phyloP scores from a whole-genome alignment of 2,888 invertebrate genomes.

The Cecidostiba fungosa region DNA sequence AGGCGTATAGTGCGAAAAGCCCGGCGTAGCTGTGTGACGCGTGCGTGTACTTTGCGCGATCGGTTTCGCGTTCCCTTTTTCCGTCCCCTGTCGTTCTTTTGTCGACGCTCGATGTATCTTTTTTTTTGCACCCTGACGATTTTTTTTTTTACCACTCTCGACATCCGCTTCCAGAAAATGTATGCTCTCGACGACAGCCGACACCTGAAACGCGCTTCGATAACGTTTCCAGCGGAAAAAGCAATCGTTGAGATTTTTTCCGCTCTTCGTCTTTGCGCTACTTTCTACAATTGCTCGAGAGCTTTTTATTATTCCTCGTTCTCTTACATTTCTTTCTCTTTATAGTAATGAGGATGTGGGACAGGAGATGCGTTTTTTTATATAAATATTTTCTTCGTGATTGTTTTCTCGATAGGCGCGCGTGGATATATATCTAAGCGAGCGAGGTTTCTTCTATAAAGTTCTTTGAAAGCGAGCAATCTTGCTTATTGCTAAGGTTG shows the following conservation, averaged over 20 bases:
- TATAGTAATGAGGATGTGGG: neutral
- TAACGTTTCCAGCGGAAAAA: neutral
- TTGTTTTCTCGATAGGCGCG: neutral
- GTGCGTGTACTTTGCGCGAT: constrained; percentile 24
- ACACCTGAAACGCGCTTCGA: constrained; percentile 12
- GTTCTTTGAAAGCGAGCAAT: neutral
- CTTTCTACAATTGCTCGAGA: neutral
- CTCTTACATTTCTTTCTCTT: neutral
- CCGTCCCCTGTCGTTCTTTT: constrained; percentile 13
- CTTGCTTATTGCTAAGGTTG: neutral
- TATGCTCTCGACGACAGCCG: neutral
- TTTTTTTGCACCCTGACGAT: neutral
- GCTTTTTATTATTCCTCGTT: neutral
- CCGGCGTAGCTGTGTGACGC: neutral
- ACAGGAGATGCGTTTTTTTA: neutral
- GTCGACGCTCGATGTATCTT: neutral
- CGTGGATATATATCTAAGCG: too few relatives aligned
- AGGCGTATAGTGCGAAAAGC: neutral
- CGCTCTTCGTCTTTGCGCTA: neutral
- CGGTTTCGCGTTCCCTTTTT: constrained; percentile 1
- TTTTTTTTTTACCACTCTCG: neutral
- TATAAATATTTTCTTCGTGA: neutral
- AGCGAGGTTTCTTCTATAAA: neutral
- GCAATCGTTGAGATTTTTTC: constrained; percentile 5
- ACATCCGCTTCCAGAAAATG: neutral